Conservation (phyloP, 1,140 invertebrate genomes). For the Rhynchophorus ferrugineus region DNA sequence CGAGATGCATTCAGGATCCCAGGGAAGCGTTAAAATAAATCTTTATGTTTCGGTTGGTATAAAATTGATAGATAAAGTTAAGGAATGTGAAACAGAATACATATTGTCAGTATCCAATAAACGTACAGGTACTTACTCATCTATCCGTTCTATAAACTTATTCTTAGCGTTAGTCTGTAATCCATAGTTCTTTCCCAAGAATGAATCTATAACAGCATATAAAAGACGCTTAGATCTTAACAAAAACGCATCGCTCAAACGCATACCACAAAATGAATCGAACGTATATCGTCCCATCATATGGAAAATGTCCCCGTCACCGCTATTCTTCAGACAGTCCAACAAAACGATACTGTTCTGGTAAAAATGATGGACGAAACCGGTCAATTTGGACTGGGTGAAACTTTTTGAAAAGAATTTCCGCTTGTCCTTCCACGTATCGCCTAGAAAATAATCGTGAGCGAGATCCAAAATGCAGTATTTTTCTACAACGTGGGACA, state of each 20-base stretch:
- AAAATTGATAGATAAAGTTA: no score
- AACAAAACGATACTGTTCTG: not conserved
- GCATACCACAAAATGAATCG: not conserved
- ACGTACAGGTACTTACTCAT: not conserved
- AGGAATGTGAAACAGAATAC: no score
- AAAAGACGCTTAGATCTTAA: not conserved
- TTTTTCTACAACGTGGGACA: no score
- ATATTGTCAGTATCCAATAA: no score
- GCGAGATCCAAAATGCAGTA: no score
- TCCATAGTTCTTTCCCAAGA: not conserved
- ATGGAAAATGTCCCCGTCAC: not conserved
- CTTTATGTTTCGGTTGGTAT: no score
- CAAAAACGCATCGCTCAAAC: not conserved
- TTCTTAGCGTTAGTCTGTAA: not conserved
- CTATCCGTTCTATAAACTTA: not conserved
- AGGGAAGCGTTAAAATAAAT: no score
- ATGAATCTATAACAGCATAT: not conserved
- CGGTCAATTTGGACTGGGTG: not conserved
- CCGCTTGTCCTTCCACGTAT: not conserved
- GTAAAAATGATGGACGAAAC: no score
- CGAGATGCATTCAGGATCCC: no score
- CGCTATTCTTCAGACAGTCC: not conserved
- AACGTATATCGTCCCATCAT: not conserved
- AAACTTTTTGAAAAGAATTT: not conserved
- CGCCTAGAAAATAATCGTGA: no score